Evolutionary conservation across 1,140 invertebrate genomes (phyloP), one percentile per base, ranked within the genome.

Genomic region (Pachyrhynchus sulphureomaculatus): DNA sequence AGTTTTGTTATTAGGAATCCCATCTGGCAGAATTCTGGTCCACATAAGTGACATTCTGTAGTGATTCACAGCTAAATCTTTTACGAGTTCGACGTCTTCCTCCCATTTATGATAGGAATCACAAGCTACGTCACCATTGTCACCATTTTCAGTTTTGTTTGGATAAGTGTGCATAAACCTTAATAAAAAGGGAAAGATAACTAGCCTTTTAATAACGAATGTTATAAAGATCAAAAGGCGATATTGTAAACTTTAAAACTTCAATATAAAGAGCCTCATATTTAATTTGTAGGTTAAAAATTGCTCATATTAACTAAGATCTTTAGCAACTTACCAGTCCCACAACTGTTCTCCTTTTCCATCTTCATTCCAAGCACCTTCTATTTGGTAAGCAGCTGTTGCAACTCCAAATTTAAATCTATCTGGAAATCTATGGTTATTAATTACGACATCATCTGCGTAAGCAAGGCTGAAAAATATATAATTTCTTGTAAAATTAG

Each of bases 41-140:
- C 85, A 87, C 6, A 83, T 82, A 54, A 88, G 75, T 0, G 85
- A 88, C 69, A 86, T 80, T 18, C 85, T 72, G 52, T 81, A 81
- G 53, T 73, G 76, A 36, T 77, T 65, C 1, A 83, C 80, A 2
- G 78, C 78, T 18, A 82, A 61, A 17, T 72, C 68, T 65, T 82
- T 77, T 0, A 83, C 60, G 41, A 80, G 69, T 20, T 74, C 67
- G 2, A 86, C 75, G 62, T 86, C 84, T 56, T 83, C 76, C 66
- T 78, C 77, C 54, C 79, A 83, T 64, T 80, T 79, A 66, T 85
- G 78, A 62, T 86, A 86, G 18, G 81, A 82, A 68, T 85, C 81
- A 44, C 80, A 78, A 34, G 83, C 82, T 2, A 83, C 66, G 65
- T 86, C 82, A 5, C 80, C 84, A 37, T 15, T 54, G 15, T n/a